Evolutionary conservation across 2,113 vertebrate species (phyloP).

Genomic region (Phalacrocorax brasilianus): DNA sequence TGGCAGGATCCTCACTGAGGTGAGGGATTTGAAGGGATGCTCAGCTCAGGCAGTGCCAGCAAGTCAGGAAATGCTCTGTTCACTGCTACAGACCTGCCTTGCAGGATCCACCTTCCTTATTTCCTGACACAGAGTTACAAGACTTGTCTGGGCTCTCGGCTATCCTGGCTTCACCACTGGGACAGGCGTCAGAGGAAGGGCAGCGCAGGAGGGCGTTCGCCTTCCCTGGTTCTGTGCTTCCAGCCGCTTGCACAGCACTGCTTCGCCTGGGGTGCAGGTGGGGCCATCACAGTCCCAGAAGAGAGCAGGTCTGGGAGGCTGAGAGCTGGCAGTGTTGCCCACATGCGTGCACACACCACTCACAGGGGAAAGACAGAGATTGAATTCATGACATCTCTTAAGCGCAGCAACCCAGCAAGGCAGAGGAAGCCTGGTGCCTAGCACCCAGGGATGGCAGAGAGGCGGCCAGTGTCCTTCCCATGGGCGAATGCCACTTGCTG

Average conservation of each 20-base stretch:
- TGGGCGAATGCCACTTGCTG: not conserved
- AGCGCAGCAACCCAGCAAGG: not conserved
- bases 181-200: not conserved
- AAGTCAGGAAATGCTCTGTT: not conserved
- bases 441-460: not conserved
- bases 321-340: not conserved
- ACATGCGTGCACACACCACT: not conserved
- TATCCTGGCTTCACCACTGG: not conserved
- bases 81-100: not conserved
- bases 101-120: not conserved
- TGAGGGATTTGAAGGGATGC: not conserved
- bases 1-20: not conserved
- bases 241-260: rapidly evolving
- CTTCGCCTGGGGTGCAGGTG: not conserved
- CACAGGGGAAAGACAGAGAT: not conserved
- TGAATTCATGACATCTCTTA: too few relatives aligned
- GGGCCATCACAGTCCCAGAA: not conserved
- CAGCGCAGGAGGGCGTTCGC: not conserved
- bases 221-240: not conserved
- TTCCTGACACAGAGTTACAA: not conserved
- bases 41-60: not conserved
- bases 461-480: not conserved
- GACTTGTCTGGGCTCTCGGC: not conserved
- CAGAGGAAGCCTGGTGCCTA: not conserved
- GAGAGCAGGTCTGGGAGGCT: not conserved